Evolutionary conservation across 2,113 vertebrate species (phyloP).

Genomic region (Myotis yumanensis): DNA sequence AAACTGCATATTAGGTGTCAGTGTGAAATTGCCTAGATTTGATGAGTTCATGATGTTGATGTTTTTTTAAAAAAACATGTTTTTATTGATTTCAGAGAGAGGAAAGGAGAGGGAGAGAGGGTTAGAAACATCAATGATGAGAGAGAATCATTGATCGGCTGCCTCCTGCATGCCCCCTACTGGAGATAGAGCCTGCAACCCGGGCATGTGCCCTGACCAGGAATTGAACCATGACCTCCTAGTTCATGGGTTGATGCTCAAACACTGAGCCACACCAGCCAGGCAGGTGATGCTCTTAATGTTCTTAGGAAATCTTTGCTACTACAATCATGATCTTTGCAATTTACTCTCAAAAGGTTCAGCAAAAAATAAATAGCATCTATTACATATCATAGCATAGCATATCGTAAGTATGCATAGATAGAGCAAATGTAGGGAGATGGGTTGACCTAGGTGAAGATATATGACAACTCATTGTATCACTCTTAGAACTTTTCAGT

Average conservation of each 20-base stretch:
- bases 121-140: too few relatives aligned
- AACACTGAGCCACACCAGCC: too few relatives aligned
- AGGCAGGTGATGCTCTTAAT: background rate
- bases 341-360: background rate
- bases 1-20: background rate
- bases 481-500: background rate
- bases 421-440: background rate
- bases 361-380: background rate
- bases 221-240: too few relatives aligned
- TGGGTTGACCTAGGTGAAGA: background rate
- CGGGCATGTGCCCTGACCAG: too few relatives aligned
- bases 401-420: background rate
- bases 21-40: background rate
- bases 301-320: background rate
- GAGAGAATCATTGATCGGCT: too few relatives aligned
- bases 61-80: background rate
- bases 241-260: too few relatives aligned
- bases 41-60: background rate
- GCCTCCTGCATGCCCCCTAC: too few relatives aligned
- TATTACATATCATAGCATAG: background rate
- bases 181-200: too few relatives aligned
- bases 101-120: too few relatives aligned
- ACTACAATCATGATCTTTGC: background rate
- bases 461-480: background rate
- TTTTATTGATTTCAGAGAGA: too few relatives aligned